A percentile compares a stretch with the other conserved stretches of the same genome.
Evolutionary conservation across 2,888 invertebrate species (phyloP).

Genomic region (Pseudoips prasinana): DNA sequence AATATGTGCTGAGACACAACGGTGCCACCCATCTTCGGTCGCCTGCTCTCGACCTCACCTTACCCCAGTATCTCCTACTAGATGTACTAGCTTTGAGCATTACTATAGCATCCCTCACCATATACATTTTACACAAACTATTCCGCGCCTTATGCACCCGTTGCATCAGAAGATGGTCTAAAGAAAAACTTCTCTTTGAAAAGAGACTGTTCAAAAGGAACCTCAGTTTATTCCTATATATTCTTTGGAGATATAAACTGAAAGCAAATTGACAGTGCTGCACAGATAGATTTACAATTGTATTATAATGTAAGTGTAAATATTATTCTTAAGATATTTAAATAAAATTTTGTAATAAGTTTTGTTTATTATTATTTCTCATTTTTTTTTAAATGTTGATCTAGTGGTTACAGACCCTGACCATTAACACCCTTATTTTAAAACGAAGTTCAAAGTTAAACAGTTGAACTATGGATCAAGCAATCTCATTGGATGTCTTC

Average conservation of each 20-base stretch:
- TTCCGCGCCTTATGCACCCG: constrained; percentile 68
- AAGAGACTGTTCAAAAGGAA: constrained; percentile 62
- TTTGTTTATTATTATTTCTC: too few species aligned
- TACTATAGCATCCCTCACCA: constrained; percentile 47
- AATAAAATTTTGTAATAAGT: constrained; percentile 29
- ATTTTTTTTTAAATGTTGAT: too few species aligned
- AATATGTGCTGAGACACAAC: constrained; percentile 82
- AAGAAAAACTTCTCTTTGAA: constrained; percentile 58
- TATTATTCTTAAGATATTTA: constrained; percentile 66
- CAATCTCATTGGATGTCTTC: too few species aligned
- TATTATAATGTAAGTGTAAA: constrained; percentile 60
- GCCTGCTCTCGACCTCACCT: constrained; percentile 70
- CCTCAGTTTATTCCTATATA: constrained; percentile 57
- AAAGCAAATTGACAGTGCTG: constrained; percentile 57
- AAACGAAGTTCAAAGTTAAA: too few species aligned
- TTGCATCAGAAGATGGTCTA: constrained; percentile 70
- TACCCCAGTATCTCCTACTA: constrained; percentile 69
- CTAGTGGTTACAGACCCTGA: too few species aligned
- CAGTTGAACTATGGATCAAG: too few species aligned
- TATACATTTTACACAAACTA: constrained; percentile 59
- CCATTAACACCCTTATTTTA: too few species aligned
- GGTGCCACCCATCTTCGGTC: constrained; percentile 77
- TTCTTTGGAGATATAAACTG: constrained; percentile 67
- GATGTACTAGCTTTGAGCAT: constrained; percentile 63
- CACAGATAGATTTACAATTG: constrained; percentile 26